Percentiles rank a stretch among this genome's conserved stretches.
phyloP scores from a whole-genome alignment of 2,113 vertebrate genomes.

The Tenrec ecaudatus region DNA sequence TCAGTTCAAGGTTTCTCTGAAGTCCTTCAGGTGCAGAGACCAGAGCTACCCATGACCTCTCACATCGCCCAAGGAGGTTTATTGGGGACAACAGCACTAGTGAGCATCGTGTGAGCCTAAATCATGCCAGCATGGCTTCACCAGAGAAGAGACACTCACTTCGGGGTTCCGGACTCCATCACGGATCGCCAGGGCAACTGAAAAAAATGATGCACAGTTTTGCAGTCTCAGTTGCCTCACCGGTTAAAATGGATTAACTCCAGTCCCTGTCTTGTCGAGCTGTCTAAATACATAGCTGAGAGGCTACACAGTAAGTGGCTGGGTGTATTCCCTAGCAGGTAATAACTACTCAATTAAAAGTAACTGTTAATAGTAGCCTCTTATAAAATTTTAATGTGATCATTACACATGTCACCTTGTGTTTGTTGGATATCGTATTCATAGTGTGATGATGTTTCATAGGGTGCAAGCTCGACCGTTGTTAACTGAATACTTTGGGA shows the following conservation, averaged over 20 bases:
- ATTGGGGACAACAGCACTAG: not conserved
- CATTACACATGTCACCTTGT: not conserved
- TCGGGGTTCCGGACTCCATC: not conserved
- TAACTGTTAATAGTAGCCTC: not conserved
- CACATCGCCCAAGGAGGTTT: not conserved
- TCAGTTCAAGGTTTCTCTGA: not conserved
- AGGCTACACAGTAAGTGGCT: not conserved
- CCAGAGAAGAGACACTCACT: not conserved
- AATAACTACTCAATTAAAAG: slow-evolving; percentile 33
- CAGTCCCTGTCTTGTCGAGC: not conserved
- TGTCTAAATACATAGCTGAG: not conserved
- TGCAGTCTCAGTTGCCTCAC: not conserved
- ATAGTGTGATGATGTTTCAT: not conserved
- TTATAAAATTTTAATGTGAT: not conserved
- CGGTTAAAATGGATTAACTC: not conserved
- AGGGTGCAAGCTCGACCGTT: slow-evolving; percentile 24
- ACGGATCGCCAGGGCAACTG: not conserved
- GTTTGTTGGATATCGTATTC: too few species aligned
- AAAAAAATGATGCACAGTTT: not conserved
- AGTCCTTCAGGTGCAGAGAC: not conserved
- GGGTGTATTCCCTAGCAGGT: not conserved
- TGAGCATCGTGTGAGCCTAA: not conserved
- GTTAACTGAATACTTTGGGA: not conserved
- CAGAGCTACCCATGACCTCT: not conserved
- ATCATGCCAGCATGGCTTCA: not conserved